Conservation (phyloP, 2,888 invertebrate species). For the Eulithis testata region DNA sequence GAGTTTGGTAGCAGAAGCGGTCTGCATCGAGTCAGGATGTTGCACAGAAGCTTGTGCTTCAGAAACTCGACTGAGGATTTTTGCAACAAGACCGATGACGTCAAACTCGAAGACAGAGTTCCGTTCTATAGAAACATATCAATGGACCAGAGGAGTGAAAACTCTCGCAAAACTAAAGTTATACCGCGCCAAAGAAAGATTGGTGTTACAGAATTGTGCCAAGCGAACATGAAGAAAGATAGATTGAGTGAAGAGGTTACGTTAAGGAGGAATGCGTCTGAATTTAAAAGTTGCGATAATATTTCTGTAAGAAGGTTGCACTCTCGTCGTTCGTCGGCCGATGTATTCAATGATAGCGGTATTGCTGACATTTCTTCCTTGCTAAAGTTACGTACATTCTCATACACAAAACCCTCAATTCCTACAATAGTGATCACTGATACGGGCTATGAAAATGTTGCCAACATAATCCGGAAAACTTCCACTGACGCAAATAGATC, state of each 20-base stretch:
- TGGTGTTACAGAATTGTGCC: constrained; percentile 55
- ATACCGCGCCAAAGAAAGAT: constrained; percentile 55
- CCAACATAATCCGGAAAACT: constrained; percentile 54
- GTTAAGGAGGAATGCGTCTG: constrained; percentile 50
- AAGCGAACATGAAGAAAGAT: constrained; percentile 53
- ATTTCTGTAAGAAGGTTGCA: constrained; percentile 44
- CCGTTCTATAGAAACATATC: constrained; percentile 59
- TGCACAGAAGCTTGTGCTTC: constrained; percentile 53
- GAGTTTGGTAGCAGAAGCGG: constrained; percentile 50
- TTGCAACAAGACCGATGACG: constrained; percentile 43
- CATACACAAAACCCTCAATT: constrained; percentile 30
- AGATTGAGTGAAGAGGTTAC: constrained; percentile 66
- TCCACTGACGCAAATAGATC: constrained; percentile 47
- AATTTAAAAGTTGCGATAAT: constrained; percentile 65
- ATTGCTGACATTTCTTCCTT: constrained; percentile 38
- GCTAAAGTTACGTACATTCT: constrained; percentile 46
- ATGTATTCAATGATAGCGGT: constrained; percentile 19
- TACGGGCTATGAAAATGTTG: constrained; percentile 51
- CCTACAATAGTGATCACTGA: constrained; percentile 55
- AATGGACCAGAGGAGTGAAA: constrained; percentile 46
- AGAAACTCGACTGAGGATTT: constrained; percentile 50
- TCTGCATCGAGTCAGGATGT: constrained; percentile 58
- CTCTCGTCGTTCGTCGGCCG: constrained; percentile 41
- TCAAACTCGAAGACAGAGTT: constrained; percentile 45
- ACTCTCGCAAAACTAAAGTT: constrained; percentile 32